Evolutionary conservation across 2,797 vertebrate genomes (phyloP).

Genomic region (Sus cebifrons): DNA sequence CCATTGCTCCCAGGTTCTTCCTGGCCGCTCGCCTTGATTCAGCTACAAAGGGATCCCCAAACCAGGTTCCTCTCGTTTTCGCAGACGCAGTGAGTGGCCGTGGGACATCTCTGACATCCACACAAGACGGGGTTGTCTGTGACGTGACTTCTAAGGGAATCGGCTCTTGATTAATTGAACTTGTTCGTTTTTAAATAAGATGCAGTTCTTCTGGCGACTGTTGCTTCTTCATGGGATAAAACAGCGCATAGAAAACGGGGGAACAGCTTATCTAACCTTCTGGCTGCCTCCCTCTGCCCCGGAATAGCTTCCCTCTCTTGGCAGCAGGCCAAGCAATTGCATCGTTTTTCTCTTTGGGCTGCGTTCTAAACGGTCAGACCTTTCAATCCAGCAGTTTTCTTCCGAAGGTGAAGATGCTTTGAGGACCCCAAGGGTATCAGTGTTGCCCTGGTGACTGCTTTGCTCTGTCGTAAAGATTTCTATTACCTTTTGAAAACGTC

Average conservation of each 20-base stretch:
- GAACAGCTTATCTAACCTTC: neutral
- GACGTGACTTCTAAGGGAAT: neutral
- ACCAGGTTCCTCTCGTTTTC: neutral
- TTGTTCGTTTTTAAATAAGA: neutral
- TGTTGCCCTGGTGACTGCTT: neutral
- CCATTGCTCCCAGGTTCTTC: neutral
- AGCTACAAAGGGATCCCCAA: neutral
- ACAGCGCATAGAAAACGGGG: neutral
- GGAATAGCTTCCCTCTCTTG: neutral
- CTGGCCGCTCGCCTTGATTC: neutral
- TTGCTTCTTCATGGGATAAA: neutral
- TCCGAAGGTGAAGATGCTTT: neutral
- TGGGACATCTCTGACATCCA: neutral
- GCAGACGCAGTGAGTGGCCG: neutral
- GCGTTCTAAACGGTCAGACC: neutral
- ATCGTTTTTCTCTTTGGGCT: neutral
- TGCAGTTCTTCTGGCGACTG: neutral
- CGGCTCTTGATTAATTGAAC: neutral
- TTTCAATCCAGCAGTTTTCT: neutral
- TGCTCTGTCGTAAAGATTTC: neutral
- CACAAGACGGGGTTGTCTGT: neutral
- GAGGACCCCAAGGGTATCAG: neutral
- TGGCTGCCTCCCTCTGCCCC: neutral
- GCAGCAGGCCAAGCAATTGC: neutral
- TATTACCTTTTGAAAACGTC: neutral